Base-by-base conservation (phyloP, 2,888 invertebrate species). In the Coecobrya sp. region DNA sequence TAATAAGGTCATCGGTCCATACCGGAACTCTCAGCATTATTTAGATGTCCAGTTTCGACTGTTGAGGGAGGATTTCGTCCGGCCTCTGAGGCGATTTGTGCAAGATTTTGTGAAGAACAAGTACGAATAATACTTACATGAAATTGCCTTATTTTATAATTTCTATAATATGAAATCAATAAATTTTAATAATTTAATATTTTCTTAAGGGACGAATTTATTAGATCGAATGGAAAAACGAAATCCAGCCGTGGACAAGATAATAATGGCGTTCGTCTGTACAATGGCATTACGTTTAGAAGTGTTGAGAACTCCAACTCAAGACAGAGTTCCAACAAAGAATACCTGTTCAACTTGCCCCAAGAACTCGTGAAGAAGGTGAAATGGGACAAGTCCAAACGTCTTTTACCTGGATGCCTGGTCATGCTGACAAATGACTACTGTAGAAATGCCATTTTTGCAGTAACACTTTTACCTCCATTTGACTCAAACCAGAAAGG, bases 371-470 rank as follows among this genome's bases (percentile, higher is more conserved):
- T 13, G 7, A 73, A n/a, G 16, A 94, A 94, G 95, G 95, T 96
- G 70, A 95, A 96, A 36, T 96, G 96, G 96, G 96, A 96, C 91
- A 95, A 95, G 55, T 96, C 96, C 0, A 97, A 97, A 94, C 96
- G 97, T 92, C 96, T 98, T 30, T 97, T 97, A 96, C 97, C 96
- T 95, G 98, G 98, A 0, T 97, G 97, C 0, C 96, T 98, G 22
- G 95, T 98, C 0, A 97, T 97, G 91, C 97, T 98, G 79, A 97
- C 98, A 0, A 96, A 96, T 42, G 97, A 96, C 96, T 49, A 97
- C 27, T 81, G 45, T 11, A 65, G 81, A 95, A 96, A 97, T 95
- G 96, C 96, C 95, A 95, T 92, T 3, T 73, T 94, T 70, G 85
- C 86, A 10, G 92, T 93, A 92, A 94, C 94, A 65, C 88, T 91